Evolutionary conservation across 2,113 vertebrate species (phyloP).

Genomic region (Proterorhinus semilunaris): DNA sequence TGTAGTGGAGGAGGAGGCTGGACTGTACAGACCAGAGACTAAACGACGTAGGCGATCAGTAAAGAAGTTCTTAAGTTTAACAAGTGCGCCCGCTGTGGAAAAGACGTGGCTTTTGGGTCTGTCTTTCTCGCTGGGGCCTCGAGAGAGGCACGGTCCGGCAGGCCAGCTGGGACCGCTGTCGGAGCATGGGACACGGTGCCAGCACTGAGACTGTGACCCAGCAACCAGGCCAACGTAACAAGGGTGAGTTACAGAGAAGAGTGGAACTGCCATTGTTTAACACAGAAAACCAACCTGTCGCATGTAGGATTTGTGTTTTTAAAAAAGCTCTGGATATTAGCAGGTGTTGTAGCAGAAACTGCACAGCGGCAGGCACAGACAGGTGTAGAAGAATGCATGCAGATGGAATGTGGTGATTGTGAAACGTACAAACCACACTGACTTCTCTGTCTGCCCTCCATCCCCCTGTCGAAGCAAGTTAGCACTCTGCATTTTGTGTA

Average conservation of each 20-base stretch:
- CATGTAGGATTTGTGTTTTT: neutral
- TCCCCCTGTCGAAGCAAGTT: neutral
- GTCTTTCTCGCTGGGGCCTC: constrained; percentile 50
- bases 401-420: constrained; percentile 74
- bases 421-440: constrained; percentile 53
- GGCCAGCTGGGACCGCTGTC: constrained; percentile 40
- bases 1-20: constrained; percentile 60
- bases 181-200: constrained; percentile 69
- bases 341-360: constrained; percentile 31
- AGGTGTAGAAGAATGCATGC: constrained; percentile 56
- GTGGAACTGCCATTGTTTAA: neutral
- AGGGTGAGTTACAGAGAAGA: constrained; percentile 55
- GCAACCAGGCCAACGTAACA: constrained; percentile 53
- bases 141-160: constrained; percentile 45
- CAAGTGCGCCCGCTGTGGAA: constrained; percentile 21
- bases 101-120: constrained; percentile 30
- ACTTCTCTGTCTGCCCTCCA: constrained; percentile 24
- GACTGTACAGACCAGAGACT: constrained; percentile 31
- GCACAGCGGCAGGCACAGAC: constrained; percentile 47
- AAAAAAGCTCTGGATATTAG: neutral
- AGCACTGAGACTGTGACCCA: constrained; percentile 61
- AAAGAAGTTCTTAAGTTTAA: constrained; percentile 48
- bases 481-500: constrained; percentile 20
- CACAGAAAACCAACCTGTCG: neutral
- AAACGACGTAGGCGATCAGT: constrained; percentile 33